Conservation (phyloP, 2,113 vertebrate genomes). For the Entosphenus tridentatus region DNA sequence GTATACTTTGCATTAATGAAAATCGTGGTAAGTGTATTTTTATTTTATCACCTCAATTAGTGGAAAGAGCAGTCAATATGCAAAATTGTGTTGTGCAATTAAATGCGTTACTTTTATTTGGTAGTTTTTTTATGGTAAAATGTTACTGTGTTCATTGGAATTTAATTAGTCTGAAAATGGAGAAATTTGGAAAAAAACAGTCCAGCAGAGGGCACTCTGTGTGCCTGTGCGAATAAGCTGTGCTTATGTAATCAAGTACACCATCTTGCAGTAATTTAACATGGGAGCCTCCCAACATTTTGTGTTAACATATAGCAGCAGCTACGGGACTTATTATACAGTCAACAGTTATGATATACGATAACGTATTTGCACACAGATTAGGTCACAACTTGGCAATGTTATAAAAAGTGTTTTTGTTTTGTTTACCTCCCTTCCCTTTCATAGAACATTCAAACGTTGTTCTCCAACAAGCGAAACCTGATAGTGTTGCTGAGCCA, state of each 20-base stretch:
- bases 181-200: too few relatives aligned
- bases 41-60: slow-evolving; percentile 1
- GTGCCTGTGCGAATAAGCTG: too few relatives aligned
- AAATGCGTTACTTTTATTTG: too few relatives aligned
- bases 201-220: too few relatives aligned
- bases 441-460: slow-evolving; percentile 34
- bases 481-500: slow-evolving; percentile 85
- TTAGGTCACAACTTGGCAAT: too few relatives aligned
- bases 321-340: not conserved
- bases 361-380: too few relatives aligned
- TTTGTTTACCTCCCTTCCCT: slow-evolving; percentile 25
- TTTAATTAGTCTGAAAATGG: too few relatives aligned
- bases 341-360: not conserved
- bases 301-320: not conserved
- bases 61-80: not conserved
- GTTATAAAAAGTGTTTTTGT: not conserved
- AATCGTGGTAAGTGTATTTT: slow-evolving; percentile 47
- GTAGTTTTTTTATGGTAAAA: too few relatives aligned
- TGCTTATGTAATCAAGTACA: too few relatives aligned
- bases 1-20: slow-evolving; percentile 95
- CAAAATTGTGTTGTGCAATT: not conserved
- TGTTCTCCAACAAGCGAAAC: slow-evolving; percentile 75
- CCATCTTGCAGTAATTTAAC: too few relatives aligned
- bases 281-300: not conserved
- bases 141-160: too few relatives aligned